Conservation (phyloP, 2,113 vertebrate species). For the Piliocolobus tephrosceles region DNA sequence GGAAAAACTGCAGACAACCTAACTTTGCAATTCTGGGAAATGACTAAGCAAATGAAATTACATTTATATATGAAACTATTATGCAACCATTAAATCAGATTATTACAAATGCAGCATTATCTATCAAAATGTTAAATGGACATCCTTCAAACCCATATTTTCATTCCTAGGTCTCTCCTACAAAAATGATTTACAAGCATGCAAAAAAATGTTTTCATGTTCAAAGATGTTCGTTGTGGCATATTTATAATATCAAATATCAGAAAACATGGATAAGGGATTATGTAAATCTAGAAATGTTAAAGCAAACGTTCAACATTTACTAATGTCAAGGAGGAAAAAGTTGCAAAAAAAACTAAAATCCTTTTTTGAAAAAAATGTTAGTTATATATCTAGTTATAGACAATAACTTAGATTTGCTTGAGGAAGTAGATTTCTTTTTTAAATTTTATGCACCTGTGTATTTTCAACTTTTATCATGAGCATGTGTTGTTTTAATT, state of each 20-base stretch:
- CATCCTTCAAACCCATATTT: background rate
- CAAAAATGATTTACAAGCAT: background rate
- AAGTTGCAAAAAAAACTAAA: background rate
- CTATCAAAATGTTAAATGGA: slow-evolving; percentile 15
- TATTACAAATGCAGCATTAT: background rate
- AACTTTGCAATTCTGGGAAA: slow-evolving; percentile 8
- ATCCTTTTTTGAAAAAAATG: background rate
- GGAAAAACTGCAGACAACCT: background rate
- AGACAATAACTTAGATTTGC: background rate
- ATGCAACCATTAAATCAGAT: background rate
- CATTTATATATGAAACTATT: background rate
- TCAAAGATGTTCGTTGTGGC: background rate
- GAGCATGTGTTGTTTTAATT: background rate
- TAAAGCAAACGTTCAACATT: background rate
- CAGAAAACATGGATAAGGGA: background rate
- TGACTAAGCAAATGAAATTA: slow-evolving; percentile 39
- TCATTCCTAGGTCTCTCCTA: background rate
- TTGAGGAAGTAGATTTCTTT: background rate
- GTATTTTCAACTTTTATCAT: background rate
- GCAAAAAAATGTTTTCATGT: background rate
- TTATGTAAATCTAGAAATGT: background rate
- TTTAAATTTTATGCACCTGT: background rate
- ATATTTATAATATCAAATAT: background rate
- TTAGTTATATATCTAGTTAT: background rate
- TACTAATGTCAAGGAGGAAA: background rate